A percentile compares a stretch with the other conserved stretches of the same genome.
Conservation (phyloP, 2,888 invertebrate species). For the Trichopria drosophilae region DNA sequence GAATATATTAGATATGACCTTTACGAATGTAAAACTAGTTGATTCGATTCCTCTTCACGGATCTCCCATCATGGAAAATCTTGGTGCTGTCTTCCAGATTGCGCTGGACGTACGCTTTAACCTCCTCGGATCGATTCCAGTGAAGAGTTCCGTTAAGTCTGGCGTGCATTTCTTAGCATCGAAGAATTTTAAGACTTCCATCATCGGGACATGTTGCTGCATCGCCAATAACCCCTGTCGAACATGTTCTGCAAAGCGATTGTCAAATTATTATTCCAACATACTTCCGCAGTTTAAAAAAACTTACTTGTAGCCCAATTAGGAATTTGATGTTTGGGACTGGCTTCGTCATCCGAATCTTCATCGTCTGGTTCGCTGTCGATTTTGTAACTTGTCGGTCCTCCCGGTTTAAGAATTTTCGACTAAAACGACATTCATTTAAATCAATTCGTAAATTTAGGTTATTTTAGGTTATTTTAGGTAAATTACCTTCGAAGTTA, state of each 20-base stretch:
- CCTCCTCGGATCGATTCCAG: conserved; percentile 66
- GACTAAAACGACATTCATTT: conserved; percentile 23
- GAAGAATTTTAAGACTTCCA: conserved; percentile 65
- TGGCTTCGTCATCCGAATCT: conserved; percentile 50
- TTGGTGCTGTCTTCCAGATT: conserved; percentile 73
- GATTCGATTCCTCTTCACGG: too few relatives aligned
- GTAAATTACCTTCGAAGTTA: too few relatives aligned
- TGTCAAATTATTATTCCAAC: neutral
- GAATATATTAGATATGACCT: too few relatives aligned
- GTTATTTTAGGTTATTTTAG: too few relatives aligned
- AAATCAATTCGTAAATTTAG: neutral
- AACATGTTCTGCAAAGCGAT: conserved; percentile 53
- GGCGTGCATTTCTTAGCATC: conserved; percentile 59
- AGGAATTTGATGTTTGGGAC: conserved; percentile 52
- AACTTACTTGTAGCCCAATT: conserved; percentile 50
- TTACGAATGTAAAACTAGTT: too few relatives aligned
- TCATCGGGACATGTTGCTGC: conserved; percentile 58
- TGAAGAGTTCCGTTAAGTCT: conserved; percentile 71
- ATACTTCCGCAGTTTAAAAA: conserved; percentile 4
- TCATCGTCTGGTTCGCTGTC: conserved; percentile 56
- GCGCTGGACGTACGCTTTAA: conserved; percentile 75
- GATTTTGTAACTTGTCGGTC: conserved; percentile 45
- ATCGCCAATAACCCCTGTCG: conserved; percentile 59
- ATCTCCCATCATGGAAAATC: conserved; percentile 65
- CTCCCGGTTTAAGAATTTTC: conserved; percentile 30